These are phyloP conservation scores for Tipula helvola DNA, from an alignment of 2,888 invertebrate species.

Conservation along the genomic window DNA sequence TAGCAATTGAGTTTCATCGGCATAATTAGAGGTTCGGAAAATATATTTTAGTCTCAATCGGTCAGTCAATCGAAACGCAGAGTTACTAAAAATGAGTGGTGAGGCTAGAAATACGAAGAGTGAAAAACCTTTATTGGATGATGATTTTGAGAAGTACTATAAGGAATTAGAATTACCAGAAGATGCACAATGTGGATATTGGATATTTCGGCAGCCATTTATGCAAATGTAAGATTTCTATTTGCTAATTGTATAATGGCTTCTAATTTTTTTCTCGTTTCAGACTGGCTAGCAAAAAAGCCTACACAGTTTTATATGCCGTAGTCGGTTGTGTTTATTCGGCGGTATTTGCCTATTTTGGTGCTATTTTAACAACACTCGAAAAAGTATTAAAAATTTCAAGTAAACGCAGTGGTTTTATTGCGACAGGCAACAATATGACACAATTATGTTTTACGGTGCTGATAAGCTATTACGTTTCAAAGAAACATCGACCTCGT, in stretches of 20 bases:
- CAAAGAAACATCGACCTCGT: conserved; percentile 40
- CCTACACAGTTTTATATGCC: conserved; percentile 43
- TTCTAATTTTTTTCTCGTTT: not conserved
- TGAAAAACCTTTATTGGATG: not conserved
- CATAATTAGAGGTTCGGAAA: not conserved
- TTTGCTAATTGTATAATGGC: not conserved
- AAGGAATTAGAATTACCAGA: conserved; percentile 29
- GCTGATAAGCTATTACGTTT: conserved; percentile 40
- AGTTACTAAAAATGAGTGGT: not conserved
- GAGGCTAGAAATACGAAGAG: not conserved
- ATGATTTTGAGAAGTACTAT: not conserved
- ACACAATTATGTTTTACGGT: conserved; percentile 40
- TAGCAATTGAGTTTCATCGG: not conserved
- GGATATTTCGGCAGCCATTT: conserved; percentile 38
- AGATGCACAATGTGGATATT: conserved; percentile 44
- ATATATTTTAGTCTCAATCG: not conserved
- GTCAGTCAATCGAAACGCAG: not conserved
- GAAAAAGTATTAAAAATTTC: conserved; percentile 43
- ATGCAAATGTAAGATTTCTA: conserved; percentile 32
- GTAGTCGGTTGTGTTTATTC: conserved; percentile 45
- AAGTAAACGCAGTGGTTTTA: conserved; percentile 40
- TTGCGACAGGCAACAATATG: conserved; percentile 43
- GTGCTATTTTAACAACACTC: conserved; percentile 41
- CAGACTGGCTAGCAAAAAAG: conserved; percentile 44
- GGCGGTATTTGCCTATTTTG: conserved; percentile 43